Percentiles rank a stretch among this genome's conserved stretches.
phyloP scores from a whole-genome alignment of 2,888 invertebrate genomes.

The Drosophila pullipes region DNA sequence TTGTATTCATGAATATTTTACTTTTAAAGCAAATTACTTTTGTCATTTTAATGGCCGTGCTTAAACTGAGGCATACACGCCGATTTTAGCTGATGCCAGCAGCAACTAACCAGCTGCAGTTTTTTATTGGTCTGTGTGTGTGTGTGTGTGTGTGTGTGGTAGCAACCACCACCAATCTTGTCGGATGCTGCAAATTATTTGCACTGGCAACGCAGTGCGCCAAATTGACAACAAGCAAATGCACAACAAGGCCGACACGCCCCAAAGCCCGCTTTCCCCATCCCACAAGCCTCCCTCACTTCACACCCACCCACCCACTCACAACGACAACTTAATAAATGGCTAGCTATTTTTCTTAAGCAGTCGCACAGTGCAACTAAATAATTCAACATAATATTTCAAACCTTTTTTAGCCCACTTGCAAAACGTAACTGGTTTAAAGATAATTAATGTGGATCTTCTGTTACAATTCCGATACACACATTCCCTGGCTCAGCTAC shows the following conservation, averaged over 20 bases:
- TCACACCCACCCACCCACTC: conserved; percentile 6
- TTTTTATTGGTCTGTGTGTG: not conserved
- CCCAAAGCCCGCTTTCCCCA: not conserved
- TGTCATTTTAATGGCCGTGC: conserved; percentile 71
- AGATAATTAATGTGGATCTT: not conserved
- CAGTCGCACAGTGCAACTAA: conserved; percentile 18
- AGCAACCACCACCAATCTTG: conserved; percentile 44
- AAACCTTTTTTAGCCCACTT: not conserved
- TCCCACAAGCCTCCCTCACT: not conserved
- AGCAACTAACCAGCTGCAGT: conserved; percentile 2
- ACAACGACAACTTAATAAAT: conserved; percentile 54
- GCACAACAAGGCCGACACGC: conserved; percentile 27
- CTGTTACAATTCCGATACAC: not conserved
- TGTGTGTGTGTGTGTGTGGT: conserved; percentile 14
- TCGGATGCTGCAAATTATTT: conserved; percentile 58
- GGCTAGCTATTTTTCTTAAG: conserved; percentile 31
- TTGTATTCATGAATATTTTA: conserved; percentile 54
- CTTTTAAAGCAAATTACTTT: conserved; percentile 73
- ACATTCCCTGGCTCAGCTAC: not conserved
- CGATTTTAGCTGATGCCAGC: not conserved
- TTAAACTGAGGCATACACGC: conserved; percentile 40
- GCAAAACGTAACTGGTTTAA: not conserved
- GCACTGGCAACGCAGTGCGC: conserved; percentile 42
- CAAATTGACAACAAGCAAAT: conserved; percentile 46
- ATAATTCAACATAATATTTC: not conserved